Conservation (phyloP, 2,888 invertebrate genomes). For the Ichneumoninae sp. region DNA sequence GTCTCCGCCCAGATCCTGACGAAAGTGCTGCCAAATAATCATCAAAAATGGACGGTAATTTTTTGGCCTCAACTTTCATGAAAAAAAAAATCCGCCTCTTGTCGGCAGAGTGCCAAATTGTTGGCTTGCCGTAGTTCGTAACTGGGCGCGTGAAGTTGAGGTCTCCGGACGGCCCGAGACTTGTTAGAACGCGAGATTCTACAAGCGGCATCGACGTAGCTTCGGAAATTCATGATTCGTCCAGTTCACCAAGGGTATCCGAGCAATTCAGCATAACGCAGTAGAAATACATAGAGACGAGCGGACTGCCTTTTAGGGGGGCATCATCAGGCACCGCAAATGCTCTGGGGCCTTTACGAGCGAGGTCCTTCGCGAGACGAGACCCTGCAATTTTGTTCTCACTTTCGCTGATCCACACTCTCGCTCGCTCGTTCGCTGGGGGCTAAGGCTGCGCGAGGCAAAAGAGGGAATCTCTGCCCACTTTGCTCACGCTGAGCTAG, state of each 20-base stretch:
- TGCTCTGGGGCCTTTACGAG: conserved; percentile 30
- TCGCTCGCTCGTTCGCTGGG: conserved; percentile 57
- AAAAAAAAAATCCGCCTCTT: conserved; percentile 69
- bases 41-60: conserved; percentile 31
- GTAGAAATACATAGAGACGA: conserved; percentile 28
- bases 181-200: conserved; percentile 25
- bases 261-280: conserved; percentile 26
- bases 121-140: conserved; percentile 46
- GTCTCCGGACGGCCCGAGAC: conserved; percentile 7
- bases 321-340: conserved; percentile 19
- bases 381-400: conserved; percentile 74
- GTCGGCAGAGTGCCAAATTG: conserved; percentile 70
- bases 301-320: conserved; percentile 17
- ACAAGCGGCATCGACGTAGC: conserved; percentile 17
- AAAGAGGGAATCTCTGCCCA: conserved; percentile 18
- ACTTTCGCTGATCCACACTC: conserved; percentile 37
- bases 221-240: conserved; percentile 29
- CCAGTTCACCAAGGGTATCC: conserved; percentile 24
- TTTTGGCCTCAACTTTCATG: conserved; percentile 18
- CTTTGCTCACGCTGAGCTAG: conserved; percentile 17
- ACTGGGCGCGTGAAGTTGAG: conserved; percentile 13
- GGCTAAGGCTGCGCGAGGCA: conserved; percentile 31
- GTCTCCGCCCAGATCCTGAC: background rate
- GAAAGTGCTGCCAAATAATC: conserved; percentile 28
- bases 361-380: conserved; percentile 56